phyloP scores from a whole-genome alignment of 1,140 invertebrate genomes.

The Pogonus chalceus region DNA sequence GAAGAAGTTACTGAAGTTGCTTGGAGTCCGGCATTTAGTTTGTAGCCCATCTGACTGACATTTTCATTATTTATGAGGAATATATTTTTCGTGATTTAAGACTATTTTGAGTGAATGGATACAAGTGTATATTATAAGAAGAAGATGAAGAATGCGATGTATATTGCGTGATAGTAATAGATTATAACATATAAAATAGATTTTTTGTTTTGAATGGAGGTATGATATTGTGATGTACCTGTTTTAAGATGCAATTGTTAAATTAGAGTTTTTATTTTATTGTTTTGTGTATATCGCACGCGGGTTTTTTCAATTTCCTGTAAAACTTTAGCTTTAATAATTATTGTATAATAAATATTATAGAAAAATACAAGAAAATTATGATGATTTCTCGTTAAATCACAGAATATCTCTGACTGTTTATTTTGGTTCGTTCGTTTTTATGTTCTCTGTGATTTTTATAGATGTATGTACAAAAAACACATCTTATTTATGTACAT shows the following conservation, averaged over 20 bases:
- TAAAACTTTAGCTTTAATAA: background rate
- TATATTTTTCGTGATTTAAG: background rate
- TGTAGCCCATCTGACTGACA: background rate
- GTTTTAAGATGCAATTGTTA: background rate
- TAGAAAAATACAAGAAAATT: background rate
- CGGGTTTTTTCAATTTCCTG: background rate
- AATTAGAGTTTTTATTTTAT: background rate
- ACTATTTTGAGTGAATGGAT: background rate
- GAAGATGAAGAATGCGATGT: background rate
- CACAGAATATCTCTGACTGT: background rate
- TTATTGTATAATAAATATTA: background rate
- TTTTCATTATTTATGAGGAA: background rate
- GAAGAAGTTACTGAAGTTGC: background rate
- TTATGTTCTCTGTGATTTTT: background rate
- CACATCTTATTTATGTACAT: constrained; percentile 4
- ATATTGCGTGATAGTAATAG: background rate
- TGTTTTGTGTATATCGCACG: background rate
- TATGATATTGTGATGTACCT: background rate
- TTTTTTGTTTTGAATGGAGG: background rate
- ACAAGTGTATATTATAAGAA: background rate
- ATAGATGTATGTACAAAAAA: constrained; percentile 4
- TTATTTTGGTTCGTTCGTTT: background rate
- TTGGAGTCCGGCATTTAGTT: background rate
- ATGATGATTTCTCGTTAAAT: background rate
- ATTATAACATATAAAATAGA: background rate